These are phyloP conservation scores for Chascanopsetta lugubris DNA, from an alignment of 2,113 vertebrate genomes.

Conservation along the genomic window DNA sequence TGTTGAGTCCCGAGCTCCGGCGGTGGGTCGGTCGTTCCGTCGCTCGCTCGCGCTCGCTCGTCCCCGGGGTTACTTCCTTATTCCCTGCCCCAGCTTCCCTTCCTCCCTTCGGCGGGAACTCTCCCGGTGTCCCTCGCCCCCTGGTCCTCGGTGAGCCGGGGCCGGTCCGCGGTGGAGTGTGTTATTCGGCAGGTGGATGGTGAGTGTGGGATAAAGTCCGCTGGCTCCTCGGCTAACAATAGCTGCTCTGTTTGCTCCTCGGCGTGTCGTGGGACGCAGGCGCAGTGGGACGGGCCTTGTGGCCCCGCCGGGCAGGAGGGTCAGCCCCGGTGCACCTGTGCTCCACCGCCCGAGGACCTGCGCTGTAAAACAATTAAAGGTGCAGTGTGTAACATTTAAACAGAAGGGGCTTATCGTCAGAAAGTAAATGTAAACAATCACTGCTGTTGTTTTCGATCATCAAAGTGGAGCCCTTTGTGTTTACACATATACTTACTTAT, in stretches of 20 bases:
- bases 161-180: slow-evolving; percentile 38
- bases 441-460: too few species aligned
- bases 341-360: neutral
- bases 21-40: slow-evolving; percentile 20
- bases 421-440: too few species aligned
- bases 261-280: slow-evolving; percentile 67
- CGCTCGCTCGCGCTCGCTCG: too few species aligned
- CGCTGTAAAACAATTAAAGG: neutral
- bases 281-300: slow-evolving; percentile 59
- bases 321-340: slow-evolving; percentile 62
- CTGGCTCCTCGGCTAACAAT: slow-evolving; percentile 70
- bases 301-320: neutral
- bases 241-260: slow-evolving; percentile 66
- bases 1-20: slow-evolving; percentile 53
- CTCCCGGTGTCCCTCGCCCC: slow-evolving; percentile 29
- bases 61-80: slow-evolving; percentile 60
- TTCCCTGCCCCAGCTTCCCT: slow-evolving; percentile 26
- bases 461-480: too few species aligned
- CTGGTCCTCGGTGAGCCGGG: slow-evolving; percentile 37
- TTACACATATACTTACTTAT: too few species aligned
- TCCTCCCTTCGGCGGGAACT: neutral
- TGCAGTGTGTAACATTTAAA: too few species aligned
- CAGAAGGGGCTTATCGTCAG: too few species aligned
- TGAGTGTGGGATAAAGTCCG: slow-evolving; percentile 50
- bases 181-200: slow-evolving; percentile 70